Percentiles rank a stretch among this genome's conserved stretches.
Conservation (phyloP, 2,113 vertebrate species). For the Lophura nycthemera region DNA sequence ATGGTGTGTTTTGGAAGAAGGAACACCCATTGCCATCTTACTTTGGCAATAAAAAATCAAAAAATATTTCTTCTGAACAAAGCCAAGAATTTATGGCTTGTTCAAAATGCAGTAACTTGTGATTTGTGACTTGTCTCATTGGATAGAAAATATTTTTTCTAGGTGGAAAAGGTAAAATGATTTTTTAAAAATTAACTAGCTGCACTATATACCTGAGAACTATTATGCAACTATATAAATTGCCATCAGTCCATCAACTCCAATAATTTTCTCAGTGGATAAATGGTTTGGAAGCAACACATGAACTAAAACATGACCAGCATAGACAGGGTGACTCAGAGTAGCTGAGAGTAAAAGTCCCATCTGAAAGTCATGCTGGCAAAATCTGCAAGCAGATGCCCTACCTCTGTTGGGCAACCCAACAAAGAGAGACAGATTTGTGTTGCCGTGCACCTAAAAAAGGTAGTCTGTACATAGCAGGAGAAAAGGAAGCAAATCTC, state of each 20-base stretch:
- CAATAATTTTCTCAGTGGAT: not conserved
- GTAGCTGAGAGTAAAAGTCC: not conserved
- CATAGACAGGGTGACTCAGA: not conserved
- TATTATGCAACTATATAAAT: slow-evolving; percentile 2
- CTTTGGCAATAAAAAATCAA: not conserved
- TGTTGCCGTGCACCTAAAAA: not conserved
- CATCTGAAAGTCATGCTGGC: not conserved
- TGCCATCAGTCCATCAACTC: not conserved
- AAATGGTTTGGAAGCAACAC: not conserved
- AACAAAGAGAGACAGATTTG: not conserved
- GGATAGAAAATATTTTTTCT: not conserved
- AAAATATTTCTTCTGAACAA: slow-evolving; percentile 6
- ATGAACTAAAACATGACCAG: not conserved
- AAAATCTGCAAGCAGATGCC: not conserved
- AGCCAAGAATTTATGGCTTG: not conserved
- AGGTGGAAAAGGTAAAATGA: not conserved
- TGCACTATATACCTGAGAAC: not conserved
- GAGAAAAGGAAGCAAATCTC: not conserved
- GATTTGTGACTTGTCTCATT: not conserved
- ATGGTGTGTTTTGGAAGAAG: not conserved
- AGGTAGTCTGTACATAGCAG: not conserved
- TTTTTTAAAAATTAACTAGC: not conserved
- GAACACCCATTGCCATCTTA: not conserved
- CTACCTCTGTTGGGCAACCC: not conserved
- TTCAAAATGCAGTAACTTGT: not conserved